These are phyloP conservation scores for Macrotrachela quadricornifera DNA, from an alignment of 1,140 invertebrate species.

Conservation along the genomic window DNA sequence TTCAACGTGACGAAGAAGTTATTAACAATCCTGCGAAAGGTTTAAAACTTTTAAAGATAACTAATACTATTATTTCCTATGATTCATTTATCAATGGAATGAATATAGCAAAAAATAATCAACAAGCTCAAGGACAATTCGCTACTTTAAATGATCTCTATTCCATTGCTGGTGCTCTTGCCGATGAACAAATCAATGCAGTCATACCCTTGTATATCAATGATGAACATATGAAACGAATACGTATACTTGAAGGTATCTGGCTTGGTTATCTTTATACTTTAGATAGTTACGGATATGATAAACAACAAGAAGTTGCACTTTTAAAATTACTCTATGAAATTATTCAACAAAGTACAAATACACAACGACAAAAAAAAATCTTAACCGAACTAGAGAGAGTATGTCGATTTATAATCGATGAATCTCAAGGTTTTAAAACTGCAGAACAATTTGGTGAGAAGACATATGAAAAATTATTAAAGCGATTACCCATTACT, in stretches of 20 bases:
- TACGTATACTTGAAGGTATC: neutral
- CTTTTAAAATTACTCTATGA: neutral
- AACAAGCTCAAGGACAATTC: neutral
- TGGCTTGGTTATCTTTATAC: constrained; percentile 2
- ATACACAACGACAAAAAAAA: neutral
- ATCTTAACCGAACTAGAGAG: neutral
- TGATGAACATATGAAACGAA: constrained; percentile 3
- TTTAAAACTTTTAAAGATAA: neutral
- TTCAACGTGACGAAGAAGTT: neutral
- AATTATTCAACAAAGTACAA: neutral
- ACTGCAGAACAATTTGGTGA: neutral
- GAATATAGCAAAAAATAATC: neutral
- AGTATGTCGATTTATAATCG: neutral
- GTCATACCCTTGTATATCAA: neutral
- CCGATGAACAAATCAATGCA: constrained; percentile 2
- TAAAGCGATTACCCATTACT: neutral
- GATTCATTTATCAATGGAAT: constrained; percentile 1
- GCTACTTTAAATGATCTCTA: neutral
- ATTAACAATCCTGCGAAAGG: neutral
- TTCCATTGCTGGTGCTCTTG: neutral
- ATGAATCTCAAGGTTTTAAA: neutral
- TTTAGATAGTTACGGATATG: constrained; percentile 1
- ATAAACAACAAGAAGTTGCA: constrained; percentile 3
- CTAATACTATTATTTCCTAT: neutral
- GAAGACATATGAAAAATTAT: constrained; percentile 1